Percentiles rank a stretch among this genome's conserved stretches.
Conservation (phyloP, 2,888 invertebrate species). For the Zele albiditarsus region DNA sequence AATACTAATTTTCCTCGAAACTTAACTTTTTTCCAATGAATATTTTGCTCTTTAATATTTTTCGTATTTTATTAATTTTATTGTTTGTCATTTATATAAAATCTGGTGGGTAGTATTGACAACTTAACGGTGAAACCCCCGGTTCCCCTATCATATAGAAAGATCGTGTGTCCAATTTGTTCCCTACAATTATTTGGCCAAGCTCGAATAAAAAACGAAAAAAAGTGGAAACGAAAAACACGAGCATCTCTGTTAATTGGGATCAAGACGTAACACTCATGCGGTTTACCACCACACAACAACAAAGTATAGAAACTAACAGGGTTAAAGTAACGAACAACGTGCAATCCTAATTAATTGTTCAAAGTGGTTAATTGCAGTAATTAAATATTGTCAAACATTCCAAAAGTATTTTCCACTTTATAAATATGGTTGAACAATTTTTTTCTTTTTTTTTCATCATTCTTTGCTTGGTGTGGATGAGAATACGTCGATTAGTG, state of each 20-base stretch:
- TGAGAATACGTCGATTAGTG: not conserved
- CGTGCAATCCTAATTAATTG: conserved; percentile 69
- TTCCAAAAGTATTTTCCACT: conserved; percentile 43
- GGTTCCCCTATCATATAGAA: not conserved
- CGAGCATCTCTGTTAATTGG: conserved; percentile 57
- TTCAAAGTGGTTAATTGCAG: conserved; percentile 61
- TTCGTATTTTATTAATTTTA: no score
- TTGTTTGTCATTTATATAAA: no score
- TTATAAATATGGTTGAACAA: not conserved
- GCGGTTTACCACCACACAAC: conserved; percentile 51
- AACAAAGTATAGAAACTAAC: conserved; percentile 50
- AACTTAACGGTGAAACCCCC: not conserved
- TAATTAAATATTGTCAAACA: conserved; percentile 65
- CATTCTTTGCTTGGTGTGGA: not conserved
- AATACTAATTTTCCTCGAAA: no score
- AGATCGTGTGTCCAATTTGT: conserved; percentile 14
- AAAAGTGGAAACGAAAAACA: not conserved
- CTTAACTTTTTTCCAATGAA: no score
- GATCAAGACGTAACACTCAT: conserved; percentile 61
- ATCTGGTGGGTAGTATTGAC: no score
- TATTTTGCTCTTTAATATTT: no score
- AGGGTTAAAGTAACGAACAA: conserved; percentile 64
- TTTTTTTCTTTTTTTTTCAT: not conserved
- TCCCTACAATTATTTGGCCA: not conserved
- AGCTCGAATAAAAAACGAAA: not conserved